A percentile compares a stretch with the other conserved stretches of the same genome.
phyloP scores from a whole-genome alignment of 2,113 vertebrate genomes.

The Marcusenius ussheri region DNA sequence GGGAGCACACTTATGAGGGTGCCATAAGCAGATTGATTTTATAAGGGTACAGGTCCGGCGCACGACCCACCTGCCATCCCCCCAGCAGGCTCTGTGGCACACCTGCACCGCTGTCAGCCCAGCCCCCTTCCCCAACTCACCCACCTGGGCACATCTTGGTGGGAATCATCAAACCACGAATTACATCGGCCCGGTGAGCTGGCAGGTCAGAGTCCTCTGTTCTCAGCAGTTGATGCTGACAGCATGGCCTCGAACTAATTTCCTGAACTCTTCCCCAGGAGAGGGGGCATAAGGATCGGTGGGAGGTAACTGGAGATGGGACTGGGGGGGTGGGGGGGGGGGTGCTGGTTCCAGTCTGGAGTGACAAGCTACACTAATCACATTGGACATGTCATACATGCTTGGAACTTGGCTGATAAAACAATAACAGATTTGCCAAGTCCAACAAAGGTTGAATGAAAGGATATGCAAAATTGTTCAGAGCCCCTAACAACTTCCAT shows the following conservation, averaged over 20 bases:
- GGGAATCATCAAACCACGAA: not conserved
- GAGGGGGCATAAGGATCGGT: not conserved
- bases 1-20: slow-evolving; percentile 31
- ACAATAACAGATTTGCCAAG: not conserved
- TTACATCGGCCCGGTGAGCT: not conserved
- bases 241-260: not conserved
- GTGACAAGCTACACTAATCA: not conserved
- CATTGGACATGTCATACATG: not conserved
- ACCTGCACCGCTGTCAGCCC: slow-evolving; percentile 3
- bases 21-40: slow-evolving; percentile 28
- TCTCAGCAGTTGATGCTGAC: not conserved
- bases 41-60: slow-evolving; percentile 27
- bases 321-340: not conserved
- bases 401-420: not conserved
- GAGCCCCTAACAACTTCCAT: not conserved
- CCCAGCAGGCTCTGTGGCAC: not conserved
- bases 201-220: not conserved
- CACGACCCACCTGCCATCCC: not conserved
- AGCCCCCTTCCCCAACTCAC: not conserved
- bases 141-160: not conserved
- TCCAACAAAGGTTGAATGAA: slow-evolving; percentile 2
- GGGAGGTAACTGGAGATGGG: not conserved
- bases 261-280: not conserved
- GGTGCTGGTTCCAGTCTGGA: not conserved
- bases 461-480: not conserved